Percentiles rank a stretch among this genome's conserved stretches.
These are phyloP conservation scores for Tragelaphus buxtoni DNA, from an alignment of 2,113 vertebrate genomes.

Conservation along the genomic window DNA sequence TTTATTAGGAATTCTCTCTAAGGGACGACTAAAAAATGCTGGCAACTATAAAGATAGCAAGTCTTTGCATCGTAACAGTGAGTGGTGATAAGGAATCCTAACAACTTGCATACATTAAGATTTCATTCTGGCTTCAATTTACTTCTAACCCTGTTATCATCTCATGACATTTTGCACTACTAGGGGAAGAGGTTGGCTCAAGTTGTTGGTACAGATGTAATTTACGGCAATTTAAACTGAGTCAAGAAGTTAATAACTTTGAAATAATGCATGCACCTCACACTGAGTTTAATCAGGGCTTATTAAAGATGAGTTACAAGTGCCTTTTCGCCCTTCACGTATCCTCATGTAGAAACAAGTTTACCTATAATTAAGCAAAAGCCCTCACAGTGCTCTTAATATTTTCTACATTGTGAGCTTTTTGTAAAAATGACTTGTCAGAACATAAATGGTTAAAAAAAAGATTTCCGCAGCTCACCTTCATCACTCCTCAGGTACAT, in stretches of 20 bases:
- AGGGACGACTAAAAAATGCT: background rate
- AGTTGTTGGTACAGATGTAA: constrained; percentile 60
- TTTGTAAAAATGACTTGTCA: background rate
- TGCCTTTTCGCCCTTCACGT: constrained; percentile 49
- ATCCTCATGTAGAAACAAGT: constrained; percentile 33
- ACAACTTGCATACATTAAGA: constrained; percentile 12
- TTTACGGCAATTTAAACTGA: constrained; percentile 74
- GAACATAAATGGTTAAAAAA: constrained; percentile 40
- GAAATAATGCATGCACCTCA: constrained; percentile 75
- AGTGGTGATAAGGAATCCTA: constrained; percentile 15
- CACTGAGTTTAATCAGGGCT: constrained; percentile 75
- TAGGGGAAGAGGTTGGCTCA: constrained; percentile 5
- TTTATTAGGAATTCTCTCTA: constrained; percentile 20
- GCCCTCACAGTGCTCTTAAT: background rate
- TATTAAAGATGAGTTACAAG: constrained; percentile 62
- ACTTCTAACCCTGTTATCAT: constrained; percentile 29
- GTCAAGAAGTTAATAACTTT: constrained; percentile 74
- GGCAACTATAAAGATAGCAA: background rate
- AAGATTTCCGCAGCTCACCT: background rate
- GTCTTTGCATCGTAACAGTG: background rate
- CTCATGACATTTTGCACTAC: background rate
- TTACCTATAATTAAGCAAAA: constrained; percentile 26
- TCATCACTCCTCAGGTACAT: background rate
- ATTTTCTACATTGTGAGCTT: background rate
- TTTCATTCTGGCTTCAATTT: constrained; percentile 32